Evolutionary conservation across 2,113 vertebrate species (phyloP).

Genomic region (Microtus montanus): DNA sequence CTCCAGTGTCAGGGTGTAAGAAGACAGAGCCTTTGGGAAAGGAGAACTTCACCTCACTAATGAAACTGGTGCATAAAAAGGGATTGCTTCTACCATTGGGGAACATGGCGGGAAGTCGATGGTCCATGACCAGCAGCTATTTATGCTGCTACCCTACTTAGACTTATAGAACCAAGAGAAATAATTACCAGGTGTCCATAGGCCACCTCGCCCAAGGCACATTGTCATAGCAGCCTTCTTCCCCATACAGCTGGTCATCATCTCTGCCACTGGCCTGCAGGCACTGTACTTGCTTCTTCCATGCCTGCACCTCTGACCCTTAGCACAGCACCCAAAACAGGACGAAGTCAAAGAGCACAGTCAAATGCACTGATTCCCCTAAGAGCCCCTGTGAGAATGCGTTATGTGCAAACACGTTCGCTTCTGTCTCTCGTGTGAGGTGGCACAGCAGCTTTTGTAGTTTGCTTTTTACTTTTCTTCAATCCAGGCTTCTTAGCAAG

Average conservation of each 20-base stretch:
- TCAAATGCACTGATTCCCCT: neutral
- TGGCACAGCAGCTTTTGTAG: neutral
- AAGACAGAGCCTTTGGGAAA: neutral
- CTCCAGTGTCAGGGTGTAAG: neutral
- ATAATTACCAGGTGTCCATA: neutral
- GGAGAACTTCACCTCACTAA: neutral
- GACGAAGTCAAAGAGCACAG: neutral
- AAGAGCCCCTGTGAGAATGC: neutral
- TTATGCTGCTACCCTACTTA: neutral
- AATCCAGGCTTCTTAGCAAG: conserved; percentile 38
- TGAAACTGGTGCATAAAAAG: neutral
- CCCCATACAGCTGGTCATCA: too few relatives aligned
- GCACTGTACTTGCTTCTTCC: neutral
- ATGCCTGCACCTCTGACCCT: neutral
- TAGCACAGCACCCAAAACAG: neutral
- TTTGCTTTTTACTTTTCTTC: neutral
- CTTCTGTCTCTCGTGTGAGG: neutral
- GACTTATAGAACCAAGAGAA: neutral
- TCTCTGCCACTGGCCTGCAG: neutral
- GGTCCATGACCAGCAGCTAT: neutral
- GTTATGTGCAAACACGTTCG: neutral
- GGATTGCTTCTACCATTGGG: neutral
- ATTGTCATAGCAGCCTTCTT: neutral
- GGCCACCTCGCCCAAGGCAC: neutral
- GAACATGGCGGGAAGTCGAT: neutral